Conservation (phyloP, 2,888 invertebrate species). For the Zhuqinia jingwanae region DNA sequence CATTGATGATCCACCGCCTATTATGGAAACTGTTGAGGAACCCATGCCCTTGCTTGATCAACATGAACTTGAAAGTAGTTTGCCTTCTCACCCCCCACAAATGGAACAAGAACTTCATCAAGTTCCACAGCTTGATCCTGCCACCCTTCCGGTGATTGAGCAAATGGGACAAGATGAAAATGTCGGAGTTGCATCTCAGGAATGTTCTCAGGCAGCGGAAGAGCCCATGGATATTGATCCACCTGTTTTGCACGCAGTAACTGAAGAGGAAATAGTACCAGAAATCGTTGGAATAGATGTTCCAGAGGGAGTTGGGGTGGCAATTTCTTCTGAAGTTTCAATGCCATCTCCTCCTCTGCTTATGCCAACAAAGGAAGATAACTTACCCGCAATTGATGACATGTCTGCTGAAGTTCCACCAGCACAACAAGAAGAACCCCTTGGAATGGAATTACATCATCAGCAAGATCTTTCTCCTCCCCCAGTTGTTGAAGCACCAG, state of each 20-base stretch:
- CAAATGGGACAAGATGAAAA: background rate
- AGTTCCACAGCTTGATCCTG: background rate
- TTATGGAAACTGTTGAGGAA: background rate
- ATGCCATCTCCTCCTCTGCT: too few species aligned
- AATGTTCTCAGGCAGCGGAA: background rate
- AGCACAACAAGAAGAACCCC: too few species aligned
- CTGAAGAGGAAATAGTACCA: background rate
- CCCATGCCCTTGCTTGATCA: constrained; percentile 7
- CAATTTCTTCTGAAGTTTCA: too few species aligned
- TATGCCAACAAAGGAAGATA: too few species aligned
- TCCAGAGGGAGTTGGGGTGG: too few species aligned
- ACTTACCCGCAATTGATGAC: too few species aligned
- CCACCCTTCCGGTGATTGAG: background rate
- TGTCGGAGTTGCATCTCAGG: background rate
- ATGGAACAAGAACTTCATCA: background rate
- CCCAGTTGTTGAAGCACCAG: background rate
- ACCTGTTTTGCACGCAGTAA: constrained; percentile 1
- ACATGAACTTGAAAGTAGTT: background rate
- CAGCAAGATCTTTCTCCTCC: too few species aligned
- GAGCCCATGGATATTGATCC: constrained; percentile 61
- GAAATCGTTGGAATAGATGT: background rate
- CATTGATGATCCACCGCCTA: background rate
- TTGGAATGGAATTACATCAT: too few species aligned
- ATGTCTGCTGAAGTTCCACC: too few species aligned
- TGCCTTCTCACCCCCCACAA: background rate